Conservation (phyloP, 2,888 invertebrate species). For the Ditula angustiorana region DNA sequence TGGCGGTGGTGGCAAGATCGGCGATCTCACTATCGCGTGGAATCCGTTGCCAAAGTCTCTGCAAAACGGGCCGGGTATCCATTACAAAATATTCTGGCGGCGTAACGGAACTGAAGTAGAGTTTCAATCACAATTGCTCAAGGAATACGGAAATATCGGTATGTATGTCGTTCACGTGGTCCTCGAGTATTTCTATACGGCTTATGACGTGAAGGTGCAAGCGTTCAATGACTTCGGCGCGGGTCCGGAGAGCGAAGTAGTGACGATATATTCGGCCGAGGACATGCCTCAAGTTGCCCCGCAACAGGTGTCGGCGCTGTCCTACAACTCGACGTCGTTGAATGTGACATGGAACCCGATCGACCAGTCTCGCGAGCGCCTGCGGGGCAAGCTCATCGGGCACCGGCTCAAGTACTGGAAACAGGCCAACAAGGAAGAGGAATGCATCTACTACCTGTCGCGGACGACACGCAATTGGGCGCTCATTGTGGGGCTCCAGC, state of each 20-base stretch:
- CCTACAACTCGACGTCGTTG: slow-evolving; percentile 96
- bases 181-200: slow-evolving; percentile 90
- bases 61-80: slow-evolving; percentile 95
- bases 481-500: slow-evolving; percentile 95
- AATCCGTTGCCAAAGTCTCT: slow-evolving; percentile 90
- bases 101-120: slow-evolving; percentile 89
- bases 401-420: slow-evolving; percentile 98
- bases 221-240: slow-evolving; percentile 92
- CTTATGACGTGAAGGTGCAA: slow-evolving; percentile 95
- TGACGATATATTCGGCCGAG: slow-evolving; percentile 93
- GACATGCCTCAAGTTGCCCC: slow-evolving; percentile 97
- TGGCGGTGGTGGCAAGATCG: slow-evolving; percentile 98
- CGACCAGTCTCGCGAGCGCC: slow-evolving; percentile 91
- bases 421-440: slow-evolving; percentile 89
- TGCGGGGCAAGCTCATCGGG: slow-evolving; percentile 96
- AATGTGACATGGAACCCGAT: slow-evolving; percentile 97
- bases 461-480: slow-evolving; percentile 94
- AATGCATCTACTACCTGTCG: slow-evolving; percentile 93
- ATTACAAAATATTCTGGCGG: slow-evolving; percentile 96
- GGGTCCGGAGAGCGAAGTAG: slow-evolving; percentile 92
- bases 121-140: slow-evolving; percentile 90
- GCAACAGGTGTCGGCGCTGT: slow-evolving; percentile 90
- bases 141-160: slow-evolving; percentile 91
- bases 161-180: slow-evolving; percentile 92
- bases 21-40: slow-evolving; percentile 97